Conservation (phyloP, 2,113 vertebrate species). For the Danio rerio region DNA sequence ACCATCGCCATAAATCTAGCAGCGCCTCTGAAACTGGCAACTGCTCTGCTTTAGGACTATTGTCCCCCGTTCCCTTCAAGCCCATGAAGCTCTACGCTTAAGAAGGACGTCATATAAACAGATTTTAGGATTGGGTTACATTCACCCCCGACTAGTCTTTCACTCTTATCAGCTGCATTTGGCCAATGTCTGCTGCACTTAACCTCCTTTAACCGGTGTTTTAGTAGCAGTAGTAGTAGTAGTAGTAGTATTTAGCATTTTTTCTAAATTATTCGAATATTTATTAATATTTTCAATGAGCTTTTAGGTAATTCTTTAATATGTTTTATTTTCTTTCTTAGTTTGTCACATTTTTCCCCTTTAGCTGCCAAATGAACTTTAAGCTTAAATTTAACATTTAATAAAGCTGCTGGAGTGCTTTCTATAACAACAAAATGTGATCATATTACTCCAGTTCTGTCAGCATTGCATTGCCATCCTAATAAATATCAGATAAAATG, state of each 20-base stretch:
- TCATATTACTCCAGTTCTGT: too few relatives aligned
- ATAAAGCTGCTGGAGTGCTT: too few relatives aligned
- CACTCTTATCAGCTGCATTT: constrained; percentile 26
- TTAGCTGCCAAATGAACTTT: background rate
- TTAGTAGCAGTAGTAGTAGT: background rate
- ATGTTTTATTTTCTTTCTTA: background rate
- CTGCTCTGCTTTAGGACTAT: constrained; percentile 64
- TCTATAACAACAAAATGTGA: too few relatives aligned
- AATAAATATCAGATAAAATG: too few relatives aligned
- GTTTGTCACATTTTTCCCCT: too few relatives aligned
- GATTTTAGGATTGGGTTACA: constrained; percentile 57
- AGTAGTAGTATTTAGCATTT: background rate
- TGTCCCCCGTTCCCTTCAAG: constrained; percentile 66
- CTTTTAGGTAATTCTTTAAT: background rate
- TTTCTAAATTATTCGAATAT: background rate
- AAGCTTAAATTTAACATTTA: too few relatives aligned
- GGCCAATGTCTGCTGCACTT: constrained; percentile 28
- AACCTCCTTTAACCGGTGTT: background rate
- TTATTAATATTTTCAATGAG: background rate
- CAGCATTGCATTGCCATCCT: too few relatives aligned
- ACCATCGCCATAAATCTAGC: constrained; percentile 68
- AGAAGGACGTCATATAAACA: constrained; percentile 63
- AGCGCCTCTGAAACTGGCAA: constrained; percentile 49
- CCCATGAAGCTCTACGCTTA: constrained; percentile 63
- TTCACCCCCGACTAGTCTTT: constrained; percentile 48